Evolutionary conservation across 1,140 invertebrate genomes (phyloP), one percentile per base, ranked within the genome.

Genomic region (Bombus haemorrhoidalis): DNA sequence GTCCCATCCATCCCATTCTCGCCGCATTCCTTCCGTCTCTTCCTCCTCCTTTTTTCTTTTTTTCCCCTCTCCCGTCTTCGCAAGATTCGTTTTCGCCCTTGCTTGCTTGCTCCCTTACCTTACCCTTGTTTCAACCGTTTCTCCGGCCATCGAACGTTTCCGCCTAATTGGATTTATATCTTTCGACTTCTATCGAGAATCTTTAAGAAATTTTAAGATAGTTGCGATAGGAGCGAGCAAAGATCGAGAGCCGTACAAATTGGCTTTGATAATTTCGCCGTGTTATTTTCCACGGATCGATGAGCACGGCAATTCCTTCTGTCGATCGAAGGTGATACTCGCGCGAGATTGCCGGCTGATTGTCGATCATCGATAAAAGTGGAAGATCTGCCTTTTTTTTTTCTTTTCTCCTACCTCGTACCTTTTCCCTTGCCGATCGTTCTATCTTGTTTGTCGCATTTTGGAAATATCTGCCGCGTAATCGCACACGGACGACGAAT

Each of bases 381-480:
- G 13, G 0, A 0, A 28, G 13, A 12, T 39, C n/a, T n/a, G n/a
- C n/a, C n/a, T 1, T 12, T 8, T 0, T 0, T 10, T 28, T 12
- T 1, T 13, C 8, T 18, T 12, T 2, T 69, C 39, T 28, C 3
- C 0, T 13, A 68, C 18, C 37, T 37, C 32, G 5, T 8, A n/a
- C 5, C 15, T 1, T 68, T 68, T 25, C 1, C 28, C 12, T 13
- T 64, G 13, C 28, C 8, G 15, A 68, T 18, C 18, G 8, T 18
- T 22, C 34, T 10, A 4, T 25, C 32, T 68, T 25, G 2, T 37
- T 68, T 68, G 5, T 25, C 34, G 22, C 1, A 12, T 22, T 3
- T 10, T 9, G 15, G 1, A 22, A 37, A 71, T 71, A 39, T 5
- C 4, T 12, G 13, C 10, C 9, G 2, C 1, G 57, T 2, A n/a